Evolutionary conservation across 2,113 vertebrate species (phyloP).

Genomic region (Neolamprologus toae): DNA sequence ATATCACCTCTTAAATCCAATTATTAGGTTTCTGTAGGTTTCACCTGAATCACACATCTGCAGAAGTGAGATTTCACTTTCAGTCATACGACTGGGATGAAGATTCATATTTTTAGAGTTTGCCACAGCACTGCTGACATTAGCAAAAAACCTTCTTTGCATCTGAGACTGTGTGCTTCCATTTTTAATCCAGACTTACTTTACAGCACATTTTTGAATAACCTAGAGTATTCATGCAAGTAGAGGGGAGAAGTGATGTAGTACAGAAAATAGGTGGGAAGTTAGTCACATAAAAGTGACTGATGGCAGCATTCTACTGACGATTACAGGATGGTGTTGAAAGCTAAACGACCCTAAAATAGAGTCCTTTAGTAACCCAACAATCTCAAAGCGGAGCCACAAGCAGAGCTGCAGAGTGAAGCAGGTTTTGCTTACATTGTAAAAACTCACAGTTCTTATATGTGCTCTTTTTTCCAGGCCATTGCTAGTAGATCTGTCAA

Average conservation of each 20-base stretch:
- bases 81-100: background rate
- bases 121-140: background rate
- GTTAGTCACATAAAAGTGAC: background rate
- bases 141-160: background rate
- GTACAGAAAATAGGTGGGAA: too few relatives aligned
- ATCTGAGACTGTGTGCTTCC: background rate
- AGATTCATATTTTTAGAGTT: background rate
- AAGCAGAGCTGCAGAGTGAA: background rate
- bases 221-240: too few relatives aligned
- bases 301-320: background rate
- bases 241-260: too few relatives aligned
- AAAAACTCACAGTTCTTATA: background rate
- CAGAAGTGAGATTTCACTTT: background rate
- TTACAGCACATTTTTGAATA: accelerated
- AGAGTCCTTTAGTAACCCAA: background rate
- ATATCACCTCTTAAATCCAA: background rate
- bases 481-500: background rate
- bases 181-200: background rate
- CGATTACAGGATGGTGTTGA: background rate
- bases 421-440: background rate
- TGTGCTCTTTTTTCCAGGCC: background rate
- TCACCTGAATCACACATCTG: background rate
- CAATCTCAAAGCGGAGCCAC: background rate
- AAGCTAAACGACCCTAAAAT: background rate
- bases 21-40: background rate